Conservation (phyloP, 1,140 invertebrate species). For the Pteromalus puparum region DNA sequence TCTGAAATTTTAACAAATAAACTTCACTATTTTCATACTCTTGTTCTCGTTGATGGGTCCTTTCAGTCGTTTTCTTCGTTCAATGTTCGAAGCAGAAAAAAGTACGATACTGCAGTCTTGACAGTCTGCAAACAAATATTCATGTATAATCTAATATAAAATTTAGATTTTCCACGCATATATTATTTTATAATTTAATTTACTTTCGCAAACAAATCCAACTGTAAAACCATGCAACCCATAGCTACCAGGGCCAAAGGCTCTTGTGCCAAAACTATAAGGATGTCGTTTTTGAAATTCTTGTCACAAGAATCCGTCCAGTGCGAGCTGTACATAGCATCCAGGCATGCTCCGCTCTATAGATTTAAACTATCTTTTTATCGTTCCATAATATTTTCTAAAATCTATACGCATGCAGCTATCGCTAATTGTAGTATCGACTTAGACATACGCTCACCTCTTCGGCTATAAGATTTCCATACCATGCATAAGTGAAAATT, state of each 20-base stretch:
- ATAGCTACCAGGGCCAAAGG: neutral
- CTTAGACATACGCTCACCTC: neutral
- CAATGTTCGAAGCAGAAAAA: constrained; percentile 1
- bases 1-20: too few species aligned
- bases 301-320: constrained; percentile 15
- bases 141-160: neutral
- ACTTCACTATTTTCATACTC: too few species aligned
- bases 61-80: neutral
- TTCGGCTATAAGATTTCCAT: neutral
- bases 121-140: constrained; percentile 7
- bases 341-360: constrained; percentile 51
- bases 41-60: too few species aligned
- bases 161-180: neutral
- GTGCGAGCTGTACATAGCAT: constrained; percentile 41
- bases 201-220: constrained; percentile 8
- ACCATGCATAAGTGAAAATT: neutral
- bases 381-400: too few species aligned
- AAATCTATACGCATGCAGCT: too few species aligned
- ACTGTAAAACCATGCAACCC: neutral
- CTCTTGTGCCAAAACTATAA: neutral
- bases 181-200: neutral
- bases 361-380: neutral
- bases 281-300: neutral
- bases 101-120: neutral
- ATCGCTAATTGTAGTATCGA: too few species aligned